phyloP scores from a whole-genome alignment of 1,140 invertebrate genomes.

The Macrobrachium nipponense region DNA sequence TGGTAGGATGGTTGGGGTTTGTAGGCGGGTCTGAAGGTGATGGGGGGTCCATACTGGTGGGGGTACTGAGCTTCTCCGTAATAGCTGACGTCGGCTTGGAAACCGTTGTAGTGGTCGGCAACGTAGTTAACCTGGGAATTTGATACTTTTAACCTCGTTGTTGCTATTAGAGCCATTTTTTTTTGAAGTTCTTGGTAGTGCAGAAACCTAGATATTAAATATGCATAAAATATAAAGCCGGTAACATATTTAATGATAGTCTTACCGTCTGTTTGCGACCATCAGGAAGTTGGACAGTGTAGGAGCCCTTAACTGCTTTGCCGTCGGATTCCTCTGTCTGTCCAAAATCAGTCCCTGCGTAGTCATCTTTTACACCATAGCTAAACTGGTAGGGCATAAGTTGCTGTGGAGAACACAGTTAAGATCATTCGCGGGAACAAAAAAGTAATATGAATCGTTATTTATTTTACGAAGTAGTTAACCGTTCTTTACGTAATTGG shows the following conservation, averaged over 20 bases:
- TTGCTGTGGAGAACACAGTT: conserved; percentile 71
- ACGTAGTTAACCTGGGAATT: not conserved
- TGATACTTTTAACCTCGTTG: not conserved
- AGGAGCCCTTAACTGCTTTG: conserved; percentile 65
- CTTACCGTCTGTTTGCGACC: conserved; percentile 70
- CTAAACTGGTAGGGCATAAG: conserved; percentile 66
- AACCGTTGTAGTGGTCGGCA: conserved; percentile 23
- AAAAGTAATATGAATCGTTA: too few species aligned
- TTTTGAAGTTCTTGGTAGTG: not conserved
- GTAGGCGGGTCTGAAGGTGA: too few species aligned
- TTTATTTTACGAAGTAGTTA: too few species aligned
- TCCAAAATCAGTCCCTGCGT: conserved; percentile 66
- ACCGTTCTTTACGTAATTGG: too few species aligned
- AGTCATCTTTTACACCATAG: conserved; percentile 66
- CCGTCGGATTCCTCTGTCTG: conserved; percentile 66
- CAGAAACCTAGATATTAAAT: too few species aligned
- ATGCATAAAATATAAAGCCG: too few species aligned
- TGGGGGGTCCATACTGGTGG: conserved; percentile 43
- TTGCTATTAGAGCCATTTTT: not conserved
- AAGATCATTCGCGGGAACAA: too few species aligned
- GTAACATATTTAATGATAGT: too few species aligned
- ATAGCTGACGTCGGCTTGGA: conserved; percentile 41
- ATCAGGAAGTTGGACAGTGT: conserved; percentile 65
- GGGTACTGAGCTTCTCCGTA: conserved; percentile 27
- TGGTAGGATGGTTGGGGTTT: too few species aligned